Evolutionary conservation across 1,140 invertebrate species (phyloP), one percentile per base, ranked within the genome.

Genomic region (Dermatophagoides farinae): DNA sequence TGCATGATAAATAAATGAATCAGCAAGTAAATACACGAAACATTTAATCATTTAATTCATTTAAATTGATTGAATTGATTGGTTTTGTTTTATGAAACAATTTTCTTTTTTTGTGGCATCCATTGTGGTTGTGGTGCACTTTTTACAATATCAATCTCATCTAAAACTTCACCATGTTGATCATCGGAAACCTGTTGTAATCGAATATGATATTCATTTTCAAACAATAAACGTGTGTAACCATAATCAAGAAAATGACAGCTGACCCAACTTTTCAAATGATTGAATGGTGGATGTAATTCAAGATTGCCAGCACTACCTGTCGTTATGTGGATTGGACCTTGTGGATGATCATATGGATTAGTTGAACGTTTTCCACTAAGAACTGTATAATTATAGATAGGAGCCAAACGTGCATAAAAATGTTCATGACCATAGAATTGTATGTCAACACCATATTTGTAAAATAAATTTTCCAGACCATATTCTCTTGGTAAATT

Each of bases 371-470:
- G 25, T 31, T 80, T 82, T 18, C 86, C 86, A 74, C 92, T 93
- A 50, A 68, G 70, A 66, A 83, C 85, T 59, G 78, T 78, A 62
- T 81, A 79, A 70, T 97, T 81, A 71, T 90, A 97, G 53, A 96
- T 78, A 0, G 93, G 91, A 82, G 82, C 96, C 58, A 93, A 73
- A 41, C 93, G 75, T 75, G 97, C 90, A 70, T 97, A 97, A 23
- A 84, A 85, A 73, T 97, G 91, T 71, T 97, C 88, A 72, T 97
- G 92, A 0, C 88, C 91, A 86, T 88, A 93, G n/a, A 97, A 76
- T 69, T 83, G 80, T 52, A 96, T 71, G 75, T 97, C 93, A n/a
- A 97, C 93, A 51, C 86, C 87, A 69, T 87, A 81, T 52, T 86
- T 76, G 66, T 57, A 61, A 5, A 64, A 85, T 6, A 97, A 69